A percentile compares a stretch with the other conserved stretches of the same genome.
Evolutionary conservation across 2,113 vertebrate genomes (phyloP).

Genomic region (Lutjanus erythropterus): DNA sequence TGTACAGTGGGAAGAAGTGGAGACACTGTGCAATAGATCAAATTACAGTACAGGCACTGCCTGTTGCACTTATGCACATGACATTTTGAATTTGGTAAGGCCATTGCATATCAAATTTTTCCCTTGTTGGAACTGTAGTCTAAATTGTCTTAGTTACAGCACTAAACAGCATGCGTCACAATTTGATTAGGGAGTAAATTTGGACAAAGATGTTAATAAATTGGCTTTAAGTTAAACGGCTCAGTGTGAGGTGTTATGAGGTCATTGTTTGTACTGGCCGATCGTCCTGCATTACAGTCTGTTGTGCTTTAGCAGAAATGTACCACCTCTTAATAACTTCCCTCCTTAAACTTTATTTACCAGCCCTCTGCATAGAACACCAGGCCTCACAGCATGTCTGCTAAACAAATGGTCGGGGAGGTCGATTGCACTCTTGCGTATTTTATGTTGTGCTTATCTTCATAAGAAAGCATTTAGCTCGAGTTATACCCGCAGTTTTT

Average conservation of each 20-base stretch:
- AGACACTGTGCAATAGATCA: not conserved
- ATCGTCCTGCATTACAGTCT: not conserved
- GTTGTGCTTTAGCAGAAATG: not conserved
- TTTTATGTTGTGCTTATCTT: constrained; percentile 21
- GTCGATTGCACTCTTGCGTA: constrained; percentile 22
- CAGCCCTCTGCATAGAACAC: not conserved
- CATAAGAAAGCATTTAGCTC: constrained; percentile 15
- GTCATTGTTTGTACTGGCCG: not conserved
- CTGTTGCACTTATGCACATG: not conserved
- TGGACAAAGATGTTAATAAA: not conserved
- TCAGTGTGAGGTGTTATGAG: not conserved
- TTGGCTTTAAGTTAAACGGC: not conserved
- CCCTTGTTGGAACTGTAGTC: not conserved
- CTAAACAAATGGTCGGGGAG: constrained; percentile 15
- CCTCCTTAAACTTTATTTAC: not conserved
- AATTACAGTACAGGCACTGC: not conserved
- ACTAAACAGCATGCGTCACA: not conserved
- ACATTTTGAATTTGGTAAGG: not conserved
- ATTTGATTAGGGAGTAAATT: not conserved
- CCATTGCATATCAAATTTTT: not conserved
- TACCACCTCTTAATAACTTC: not conserved
- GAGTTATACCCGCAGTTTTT: constrained; percentile 10
- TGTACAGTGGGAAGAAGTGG: no score
- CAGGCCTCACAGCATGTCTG: not conserved
- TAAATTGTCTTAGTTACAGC: no score